Evolutionary conservation across 2,888 invertebrate genomes (phyloP).

Genomic region (Carterocephalus palaemon): DNA sequence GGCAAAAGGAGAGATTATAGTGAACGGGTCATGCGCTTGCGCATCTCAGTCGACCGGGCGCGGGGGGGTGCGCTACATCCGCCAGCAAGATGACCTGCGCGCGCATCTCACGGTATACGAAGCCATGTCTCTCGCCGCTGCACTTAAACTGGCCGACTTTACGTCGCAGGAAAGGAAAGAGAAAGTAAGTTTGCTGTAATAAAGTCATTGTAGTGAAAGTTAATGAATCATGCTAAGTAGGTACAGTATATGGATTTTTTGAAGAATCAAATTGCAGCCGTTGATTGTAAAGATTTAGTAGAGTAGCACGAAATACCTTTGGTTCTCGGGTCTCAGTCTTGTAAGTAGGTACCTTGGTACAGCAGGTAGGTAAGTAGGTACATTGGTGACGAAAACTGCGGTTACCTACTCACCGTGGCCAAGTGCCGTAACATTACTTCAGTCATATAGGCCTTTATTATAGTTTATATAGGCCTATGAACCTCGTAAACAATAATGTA

Average conservation of each 20-base stretch:
- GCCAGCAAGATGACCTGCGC: conserved; percentile 88
- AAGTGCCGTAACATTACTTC: no score
- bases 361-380: no score
- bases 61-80: conserved; percentile 89
- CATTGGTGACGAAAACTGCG: no score
- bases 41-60: conserved; percentile 84
- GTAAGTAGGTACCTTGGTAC: no score
- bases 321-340: no score
- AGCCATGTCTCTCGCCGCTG: conserved; percentile 89
- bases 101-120: conserved; percentile 88
- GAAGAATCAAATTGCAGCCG: background rate
- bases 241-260: conserved; percentile 1
- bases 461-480: no score
- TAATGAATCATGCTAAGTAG: background rate
- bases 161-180: conserved; percentile 83
- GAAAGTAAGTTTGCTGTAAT: conserved; percentile 75
- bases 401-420: no score
- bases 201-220: conserved; percentile 5
- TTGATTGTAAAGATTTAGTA: no score
- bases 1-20: conserved; percentile 84
- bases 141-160: conserved; percentile 88
- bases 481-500: no score
- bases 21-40: conserved; percentile 81
- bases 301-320: no score
- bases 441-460: no score